Percentiles rank a stretch among this genome's conserved stretches.
These are phyloP conservation scores for Busseola fusca DNA, from an alignment of 2,888 invertebrate genomes.

Conservation along the genomic window DNA sequence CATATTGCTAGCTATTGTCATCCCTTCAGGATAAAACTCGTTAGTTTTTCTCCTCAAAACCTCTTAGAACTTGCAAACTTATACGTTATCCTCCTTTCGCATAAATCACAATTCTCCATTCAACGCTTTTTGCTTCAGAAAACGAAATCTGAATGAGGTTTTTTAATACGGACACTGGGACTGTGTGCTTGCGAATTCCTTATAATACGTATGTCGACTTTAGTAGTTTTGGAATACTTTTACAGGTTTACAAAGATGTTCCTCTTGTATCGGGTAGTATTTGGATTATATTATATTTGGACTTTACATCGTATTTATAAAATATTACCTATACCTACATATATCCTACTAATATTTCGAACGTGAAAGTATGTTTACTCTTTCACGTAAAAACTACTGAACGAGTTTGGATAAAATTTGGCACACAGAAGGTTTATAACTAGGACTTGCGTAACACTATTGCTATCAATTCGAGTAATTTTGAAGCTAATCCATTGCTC, in stretches of 20 bases:
- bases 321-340: too few species aligned
- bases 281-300: too few species aligned
- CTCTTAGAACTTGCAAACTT: constrained; percentile 49
- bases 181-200: not conserved
- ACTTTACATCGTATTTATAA: too few species aligned
- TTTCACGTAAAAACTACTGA: too few species aligned
- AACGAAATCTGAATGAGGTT: constrained; percentile 36
- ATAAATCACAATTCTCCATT: constrained; percentile 53
- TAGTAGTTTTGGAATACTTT: not conserved
- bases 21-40: constrained; percentile 28
- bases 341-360: too few species aligned
- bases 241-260: not conserved
- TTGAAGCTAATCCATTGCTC: too few species aligned
- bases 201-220: constrained; percentile 1
- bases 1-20: constrained; percentile 9
- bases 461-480: too few species aligned
- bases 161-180: constrained; percentile 3
- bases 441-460: too few species aligned
- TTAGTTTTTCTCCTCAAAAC: constrained; percentile 49
- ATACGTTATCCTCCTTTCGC: constrained; percentile 42
- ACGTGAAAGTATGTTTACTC: too few species aligned
- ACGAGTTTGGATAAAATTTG: too few species aligned
- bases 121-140: constrained; percentile 46
- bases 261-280: not conserved
- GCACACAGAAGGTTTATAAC: too few species aligned